Evolutionary conservation across 2,797 vertebrate species (phyloP).

Genomic region (Sandelia bainsii): DNA sequence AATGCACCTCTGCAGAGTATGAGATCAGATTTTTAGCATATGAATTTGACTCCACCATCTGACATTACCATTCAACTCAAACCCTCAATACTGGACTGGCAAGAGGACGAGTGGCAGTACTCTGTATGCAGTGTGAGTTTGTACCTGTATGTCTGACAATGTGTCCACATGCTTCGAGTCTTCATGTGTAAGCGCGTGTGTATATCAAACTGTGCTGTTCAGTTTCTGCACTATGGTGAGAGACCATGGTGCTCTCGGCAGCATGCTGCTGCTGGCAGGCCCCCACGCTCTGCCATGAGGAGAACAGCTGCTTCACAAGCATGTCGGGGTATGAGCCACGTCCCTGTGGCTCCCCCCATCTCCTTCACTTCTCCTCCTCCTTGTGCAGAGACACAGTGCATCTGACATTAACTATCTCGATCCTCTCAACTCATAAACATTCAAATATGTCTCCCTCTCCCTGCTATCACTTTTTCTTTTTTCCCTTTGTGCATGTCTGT

Average conservation of each 20-base stretch:
- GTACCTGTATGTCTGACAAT: conserved; percentile 43
- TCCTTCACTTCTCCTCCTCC: conserved; percentile 56
- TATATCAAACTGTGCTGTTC: conserved; percentile 38
- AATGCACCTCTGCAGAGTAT: conserved; percentile 70
- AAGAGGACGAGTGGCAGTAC: conserved; percentile 46
- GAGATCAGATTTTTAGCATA: conserved; percentile 73
- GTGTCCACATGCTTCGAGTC: conserved; percentile 21
- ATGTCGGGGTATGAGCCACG: conserved; percentile 70
- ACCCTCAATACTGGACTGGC: conserved; percentile 48
- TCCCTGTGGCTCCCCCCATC: conserved; percentile 69
- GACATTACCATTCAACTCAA: conserved; percentile 62
- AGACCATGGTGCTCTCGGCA: conserved; percentile 68
- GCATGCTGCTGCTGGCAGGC: conserved; percentile 75
- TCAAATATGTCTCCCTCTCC: conserved; percentile 12
- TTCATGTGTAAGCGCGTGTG: conserved; percentile 20
- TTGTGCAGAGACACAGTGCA: conserved; percentile 36
- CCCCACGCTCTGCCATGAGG: conserved; percentile 73
- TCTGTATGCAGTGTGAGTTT: conserved; percentile 27
- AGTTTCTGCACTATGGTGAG: conserved; percentile 62
- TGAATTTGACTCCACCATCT: conserved; percentile 71
- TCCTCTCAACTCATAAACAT: conserved; percentile 36
- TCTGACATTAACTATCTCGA: conserved; percentile 60
- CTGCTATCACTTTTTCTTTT: conserved; percentile 7
- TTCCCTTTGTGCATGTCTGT: conserved; percentile 2
- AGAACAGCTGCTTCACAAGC: conserved; percentile 81